Evolutionary conservation across 1,140 invertebrate species (phyloP).

Genomic region (Coptotermes formosanus): DNA sequence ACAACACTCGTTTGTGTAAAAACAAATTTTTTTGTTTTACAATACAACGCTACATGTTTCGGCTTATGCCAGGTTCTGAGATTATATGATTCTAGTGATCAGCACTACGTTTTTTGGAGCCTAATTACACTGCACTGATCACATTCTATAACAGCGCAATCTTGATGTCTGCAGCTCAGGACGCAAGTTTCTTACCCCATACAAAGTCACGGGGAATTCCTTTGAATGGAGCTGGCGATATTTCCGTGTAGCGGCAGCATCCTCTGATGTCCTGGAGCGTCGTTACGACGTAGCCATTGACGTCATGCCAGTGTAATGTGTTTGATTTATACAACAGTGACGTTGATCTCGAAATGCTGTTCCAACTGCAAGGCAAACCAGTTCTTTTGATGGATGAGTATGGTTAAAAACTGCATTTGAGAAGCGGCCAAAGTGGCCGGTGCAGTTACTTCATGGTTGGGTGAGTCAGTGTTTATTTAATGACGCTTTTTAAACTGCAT

Average conservation of each 20-base stretch:
- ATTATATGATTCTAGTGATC: neutral
- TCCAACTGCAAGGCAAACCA: too few species aligned
- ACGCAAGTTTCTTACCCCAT: neutral
- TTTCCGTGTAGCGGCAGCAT: neutral
- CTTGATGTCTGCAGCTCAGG: neutral
- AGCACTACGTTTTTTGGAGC: neutral
- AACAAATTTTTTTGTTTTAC: too few species aligned
- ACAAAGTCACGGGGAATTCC: neutral
- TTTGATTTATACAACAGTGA: too few species aligned
- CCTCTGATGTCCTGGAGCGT: neutral
- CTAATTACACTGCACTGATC: neutral
- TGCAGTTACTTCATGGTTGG: too few species aligned
- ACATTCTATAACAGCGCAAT: neutral
- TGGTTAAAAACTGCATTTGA: too few species aligned
- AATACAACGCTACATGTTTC: too few species aligned
- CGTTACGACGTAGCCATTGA: neutral
- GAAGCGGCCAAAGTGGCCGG: too few species aligned
- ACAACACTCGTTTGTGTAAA: too few species aligned
- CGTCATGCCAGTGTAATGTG: neutral
- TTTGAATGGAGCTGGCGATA: neutral
- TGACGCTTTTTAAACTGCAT: too few species aligned
- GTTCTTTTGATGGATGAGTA: too few species aligned
- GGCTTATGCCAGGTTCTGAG: neutral
- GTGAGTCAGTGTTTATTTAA: too few species aligned
- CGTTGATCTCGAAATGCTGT: too few species aligned